These are phyloP conservation scores for Cheilosia grossa DNA, from an alignment of 2,888 invertebrate genomes.

Conservation along the genomic window DNA sequence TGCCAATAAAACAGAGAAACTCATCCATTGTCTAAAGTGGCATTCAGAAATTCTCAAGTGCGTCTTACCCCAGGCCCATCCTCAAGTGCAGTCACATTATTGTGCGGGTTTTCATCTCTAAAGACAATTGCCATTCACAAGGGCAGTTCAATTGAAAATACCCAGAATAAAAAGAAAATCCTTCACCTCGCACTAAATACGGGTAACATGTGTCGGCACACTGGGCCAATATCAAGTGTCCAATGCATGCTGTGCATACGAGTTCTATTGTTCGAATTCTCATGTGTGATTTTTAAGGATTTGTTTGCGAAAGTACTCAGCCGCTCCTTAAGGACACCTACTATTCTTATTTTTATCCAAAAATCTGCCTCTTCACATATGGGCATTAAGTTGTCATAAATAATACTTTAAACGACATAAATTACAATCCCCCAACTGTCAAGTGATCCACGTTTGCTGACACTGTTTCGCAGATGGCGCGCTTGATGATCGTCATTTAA, in stretches of 20 bases:
- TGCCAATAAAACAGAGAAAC: conserved; percentile 51
- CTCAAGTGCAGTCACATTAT: conserved; percentile 47
- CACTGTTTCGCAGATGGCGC: conserved; percentile 25
- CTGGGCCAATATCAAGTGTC: conserved; percentile 13
- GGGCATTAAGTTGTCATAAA: conserved; percentile 38
- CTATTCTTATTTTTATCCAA: not conserved
- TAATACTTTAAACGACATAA: conserved; percentile 42
- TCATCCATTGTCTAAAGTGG: conserved; percentile 51
- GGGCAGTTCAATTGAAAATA: conserved; percentile 61
- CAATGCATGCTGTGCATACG: conserved; percentile 36
- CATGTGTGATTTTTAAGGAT: conserved; percentile 57
- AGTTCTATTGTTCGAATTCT: conserved; percentile 35
- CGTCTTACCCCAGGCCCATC: conserved; percentile 27
- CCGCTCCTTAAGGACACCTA: conserved; percentile 15
- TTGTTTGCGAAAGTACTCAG: conserved; percentile 56
- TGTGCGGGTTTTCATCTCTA: conserved; percentile 43
- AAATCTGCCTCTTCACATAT: conserved; percentile 9
- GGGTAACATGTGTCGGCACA: conserved; percentile 47
- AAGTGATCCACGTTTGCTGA: conserved; percentile 14
- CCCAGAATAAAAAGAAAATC: conserved; percentile 22
- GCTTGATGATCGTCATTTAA: not conserved
- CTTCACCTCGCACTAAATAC: conserved; percentile 49
- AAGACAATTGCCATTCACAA: conserved; percentile 47
- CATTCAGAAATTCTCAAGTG: conserved; percentile 35
- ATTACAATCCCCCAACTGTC: conserved; percentile 22